Evolutionary conservation across 35 echinoderm and acorn worm genomes (phyloP).

Genomic region (Heliocidaris erythrogramma): DNA sequence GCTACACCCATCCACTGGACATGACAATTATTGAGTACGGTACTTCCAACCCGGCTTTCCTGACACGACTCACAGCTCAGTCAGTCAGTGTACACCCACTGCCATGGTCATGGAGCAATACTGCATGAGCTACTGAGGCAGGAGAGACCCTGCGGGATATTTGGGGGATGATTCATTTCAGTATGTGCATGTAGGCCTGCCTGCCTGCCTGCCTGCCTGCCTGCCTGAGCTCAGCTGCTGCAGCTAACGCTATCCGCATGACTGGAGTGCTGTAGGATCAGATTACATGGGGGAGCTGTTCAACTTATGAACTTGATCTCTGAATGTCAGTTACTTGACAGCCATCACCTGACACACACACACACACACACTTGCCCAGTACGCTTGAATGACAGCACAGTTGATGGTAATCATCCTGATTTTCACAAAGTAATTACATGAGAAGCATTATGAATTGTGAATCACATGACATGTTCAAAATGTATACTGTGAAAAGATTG

Average conservation of each 20-base stretch:
- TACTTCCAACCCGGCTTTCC: not conserved
- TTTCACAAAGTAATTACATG: no score
- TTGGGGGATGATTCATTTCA: not conserved
- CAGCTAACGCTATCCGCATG: not conserved
- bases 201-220: no score
- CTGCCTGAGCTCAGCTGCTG: not conserved
- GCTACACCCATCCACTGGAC: not conserved
- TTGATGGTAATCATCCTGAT: no score
- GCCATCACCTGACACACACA: not conserved
- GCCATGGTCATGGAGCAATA: not conserved
- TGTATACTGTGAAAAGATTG: no score
- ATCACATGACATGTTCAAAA: no score
- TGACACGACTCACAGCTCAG: not conserved
- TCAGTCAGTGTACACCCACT: not conserved
- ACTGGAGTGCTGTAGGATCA: not conserved
- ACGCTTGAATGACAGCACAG: not conserved
- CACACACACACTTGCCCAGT: not conserved
- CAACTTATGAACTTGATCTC: not conserved
- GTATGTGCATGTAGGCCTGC: no score
- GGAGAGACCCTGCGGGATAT: not conserved
- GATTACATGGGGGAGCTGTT: not conserved
- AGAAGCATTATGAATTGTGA: no score
- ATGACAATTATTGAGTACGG: not conserved
- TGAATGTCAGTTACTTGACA: not conserved
- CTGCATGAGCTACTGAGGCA: not conserved